Evolutionary conservation across 2,888 invertebrate species (phyloP).

Genomic region (Salpingus planirostris): DNA sequence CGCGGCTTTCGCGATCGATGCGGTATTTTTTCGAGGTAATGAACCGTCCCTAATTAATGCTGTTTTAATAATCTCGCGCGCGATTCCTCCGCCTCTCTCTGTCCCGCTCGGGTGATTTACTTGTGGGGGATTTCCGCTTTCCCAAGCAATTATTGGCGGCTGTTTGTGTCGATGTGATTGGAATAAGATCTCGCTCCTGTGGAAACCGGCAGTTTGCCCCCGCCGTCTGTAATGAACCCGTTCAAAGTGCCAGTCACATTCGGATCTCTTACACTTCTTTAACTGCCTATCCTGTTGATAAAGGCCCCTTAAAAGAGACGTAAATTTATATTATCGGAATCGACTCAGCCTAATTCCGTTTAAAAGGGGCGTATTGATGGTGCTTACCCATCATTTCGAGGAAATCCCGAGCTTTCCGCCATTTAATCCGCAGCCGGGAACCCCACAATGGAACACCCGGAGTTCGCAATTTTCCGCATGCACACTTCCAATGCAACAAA

Average conservation of each 20-base stretch:
- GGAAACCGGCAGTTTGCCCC: slow-evolving; percentile 16
- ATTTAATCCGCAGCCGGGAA: too few species aligned
- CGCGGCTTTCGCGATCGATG: too few species aligned
- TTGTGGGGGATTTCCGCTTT: slow-evolving; percentile 16
- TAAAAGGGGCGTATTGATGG: slow-evolving; percentile 8
- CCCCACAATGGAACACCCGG: too few species aligned
- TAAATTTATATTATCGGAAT: slow-evolving; percentile 22
- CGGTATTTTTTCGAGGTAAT: slow-evolving; percentile 3
- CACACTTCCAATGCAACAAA: too few species aligned
- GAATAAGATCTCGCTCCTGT: slow-evolving; percentile 20
- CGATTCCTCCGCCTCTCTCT: too few species aligned
- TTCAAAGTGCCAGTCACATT: slow-evolving; percentile 23
- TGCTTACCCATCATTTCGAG: slow-evolving; percentile 11
- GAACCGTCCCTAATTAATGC: slow-evolving; percentile 8
- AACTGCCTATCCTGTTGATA: slow-evolving; percentile 22
- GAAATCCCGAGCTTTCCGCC: too few species aligned
- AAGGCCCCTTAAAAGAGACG: slow-evolving; percentile 20
- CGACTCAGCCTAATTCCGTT: slow-evolving; percentile 13
- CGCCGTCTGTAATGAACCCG: slow-evolving; percentile 21
- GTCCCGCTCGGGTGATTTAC: slow-evolving; percentile 9
- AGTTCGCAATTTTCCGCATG: too few species aligned
- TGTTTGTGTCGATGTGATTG: slow-evolving; percentile 20
- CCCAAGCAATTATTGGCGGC: slow-evolving; percentile 18
- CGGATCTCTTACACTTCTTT: slow-evolving; percentile 21
- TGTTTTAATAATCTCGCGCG: slow-evolving; percentile 12